Base-by-base conservation (phyloP, 2,113 vertebrate species). In the Meles meles region DNA sequence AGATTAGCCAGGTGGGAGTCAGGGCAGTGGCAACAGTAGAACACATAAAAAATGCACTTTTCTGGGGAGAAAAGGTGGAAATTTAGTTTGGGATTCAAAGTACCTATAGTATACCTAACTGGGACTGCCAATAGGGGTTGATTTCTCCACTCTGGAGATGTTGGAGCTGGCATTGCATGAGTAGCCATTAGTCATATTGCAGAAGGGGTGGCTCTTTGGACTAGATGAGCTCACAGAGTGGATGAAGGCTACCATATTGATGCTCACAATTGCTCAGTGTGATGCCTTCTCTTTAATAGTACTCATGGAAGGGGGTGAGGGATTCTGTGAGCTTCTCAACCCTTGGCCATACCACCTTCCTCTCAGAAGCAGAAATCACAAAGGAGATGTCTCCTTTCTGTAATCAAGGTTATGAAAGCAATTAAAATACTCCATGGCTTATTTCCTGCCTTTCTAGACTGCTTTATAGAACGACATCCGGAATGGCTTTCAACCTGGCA, bases 301-400 rank as follows among this genome's bases (percentile, higher is more conserved):
- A 39, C 23, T 90, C 31, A 37, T 31, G 52, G 81, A 79, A 94
- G 61, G 44, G 90, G 5, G 3, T 31, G 67, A 79, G 25, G 44
- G 31, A 61, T 47, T 95, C 42, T 65, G 69, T 83, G 90, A 74
- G 18, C 15, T 11, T 86, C 29, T 6, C 6, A 89, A 47, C 29
- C n/a, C 5, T 71, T 55, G 69, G 25, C 34, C 29, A n/a, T 29
- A 95, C 20, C 5, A 63, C 31, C 25, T 27, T 82, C 39, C n/a
- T 92, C 82, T 96, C 67, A 49, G 71, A 92, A 90, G 39, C 63
- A 90, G 81, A 95, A 93, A 77, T 77, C 57, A 52, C 44, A 72
- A 76, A 96, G 77, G 65, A 93, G 31, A 93, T 72, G 34, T 65
- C 52, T 94, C 13, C 18, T 88, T 76, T 94, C 82, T 77, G 9